Conservation (phyloP, 2,888 invertebrate genomes). For the Rotaria sp. region DNA sequence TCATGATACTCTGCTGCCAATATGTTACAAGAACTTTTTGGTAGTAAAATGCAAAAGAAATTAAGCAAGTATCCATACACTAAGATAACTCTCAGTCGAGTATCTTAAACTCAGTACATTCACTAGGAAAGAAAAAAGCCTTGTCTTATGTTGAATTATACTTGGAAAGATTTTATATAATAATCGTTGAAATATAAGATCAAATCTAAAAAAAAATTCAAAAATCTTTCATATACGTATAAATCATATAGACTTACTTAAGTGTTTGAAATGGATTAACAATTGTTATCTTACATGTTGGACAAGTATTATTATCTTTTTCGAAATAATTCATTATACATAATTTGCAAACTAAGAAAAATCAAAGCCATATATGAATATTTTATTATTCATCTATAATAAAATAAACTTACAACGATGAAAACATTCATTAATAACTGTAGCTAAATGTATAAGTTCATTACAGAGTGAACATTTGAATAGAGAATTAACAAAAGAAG, state of each 20-base stretch:
- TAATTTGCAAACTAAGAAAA: neutral
- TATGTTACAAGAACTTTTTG: no score
- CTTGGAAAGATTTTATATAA: neutral
- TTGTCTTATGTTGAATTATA: neutral
- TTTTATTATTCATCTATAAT: neutral
- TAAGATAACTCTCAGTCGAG: no score
- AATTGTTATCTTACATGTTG: neutral
- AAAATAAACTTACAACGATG: conserved; percentile 14
- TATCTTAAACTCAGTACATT: no score
- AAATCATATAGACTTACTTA: neutral
- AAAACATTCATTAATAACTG: conserved; percentile 16
- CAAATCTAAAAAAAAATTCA: neutral
- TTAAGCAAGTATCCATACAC: no score
- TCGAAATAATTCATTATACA: conserved; percentile 21
- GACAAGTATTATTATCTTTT: neutral
- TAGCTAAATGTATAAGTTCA: neutral
- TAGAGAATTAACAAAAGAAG: neutral
- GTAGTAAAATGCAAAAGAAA: no score
- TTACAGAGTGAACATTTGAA: conserved; percentile 10
- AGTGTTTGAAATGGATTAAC: neutral
- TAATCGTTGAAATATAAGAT: conserved; percentile 5
- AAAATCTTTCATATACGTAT: neutral
- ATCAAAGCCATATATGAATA: no score
- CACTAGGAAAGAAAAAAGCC: neutral
- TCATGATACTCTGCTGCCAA: no score